Base-by-base conservation (phyloP, 2,797 vertebrate genomes). In the Mus minutoides region DNA sequence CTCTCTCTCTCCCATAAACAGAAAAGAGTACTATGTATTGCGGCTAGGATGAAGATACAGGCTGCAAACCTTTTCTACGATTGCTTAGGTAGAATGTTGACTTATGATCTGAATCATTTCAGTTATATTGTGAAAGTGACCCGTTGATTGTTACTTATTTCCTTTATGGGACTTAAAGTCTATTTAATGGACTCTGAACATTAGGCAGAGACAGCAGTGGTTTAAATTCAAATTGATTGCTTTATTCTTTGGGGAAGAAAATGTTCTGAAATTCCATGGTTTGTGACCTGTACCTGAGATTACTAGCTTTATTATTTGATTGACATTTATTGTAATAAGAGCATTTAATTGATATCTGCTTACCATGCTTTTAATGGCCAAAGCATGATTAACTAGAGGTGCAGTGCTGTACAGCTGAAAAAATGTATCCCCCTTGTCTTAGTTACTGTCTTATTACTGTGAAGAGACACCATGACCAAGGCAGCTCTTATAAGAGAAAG, bases 181-280 rank as follows among this genome's bases (percentile, higher is more conserved):
- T 94, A 89, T 86, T 83, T 94, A 84, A 96, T 95, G 90, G 71
- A 92, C 64, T 96, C 56, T 92, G 52, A 89, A 95, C 10, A 58
- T 78, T 92, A 92, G 91, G 80, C 14, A 46, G 26, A 54, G 73
- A 90, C 58, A 78, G 86, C 89, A 93, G 93, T 60, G 43, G 21
- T 90, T 93, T 94, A 71, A 77, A 92, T 89, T 12, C 29, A 67
- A 95, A 80, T 78, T 91, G 93, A 93, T 64, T 89, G 43, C 58
- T 92, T 88, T 24, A 8, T 52, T 54, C 58, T 90, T 12, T 78
- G 80, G 34, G 40, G 46, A 14, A 94, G 60, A 85, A 96, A 89
- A 58, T 14, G 91, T 73, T 92, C 90, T 92, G 52, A 97, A 96
- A 78, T 92, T 6, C 49, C 34, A n/a, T 82, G 71, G 67, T 86